Conservation (phyloP, 2,888 invertebrate species). For the Drosophila rellima region DNA sequence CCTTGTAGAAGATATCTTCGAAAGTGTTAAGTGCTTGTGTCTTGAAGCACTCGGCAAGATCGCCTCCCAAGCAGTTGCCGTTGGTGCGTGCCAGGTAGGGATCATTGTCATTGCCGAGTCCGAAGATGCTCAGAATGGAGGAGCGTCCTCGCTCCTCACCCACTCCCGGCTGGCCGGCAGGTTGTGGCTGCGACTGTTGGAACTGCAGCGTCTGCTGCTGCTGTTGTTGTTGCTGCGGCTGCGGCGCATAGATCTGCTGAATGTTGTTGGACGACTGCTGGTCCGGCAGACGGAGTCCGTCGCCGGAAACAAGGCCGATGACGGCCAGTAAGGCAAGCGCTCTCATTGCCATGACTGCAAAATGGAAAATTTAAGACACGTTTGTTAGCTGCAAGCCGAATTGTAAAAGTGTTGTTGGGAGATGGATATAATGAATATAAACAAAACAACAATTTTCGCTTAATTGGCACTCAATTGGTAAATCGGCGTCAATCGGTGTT, state of each 20-base stretch:
- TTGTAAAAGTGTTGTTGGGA: conserved; percentile 12
- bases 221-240: conserved; percentile 69
- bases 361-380: conserved; percentile 59
- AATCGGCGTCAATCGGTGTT: conserved; percentile 50
- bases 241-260: conserved; percentile 69
- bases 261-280: conserved; percentile 78
- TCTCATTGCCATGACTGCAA: conserved; percentile 78
- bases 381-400: conserved; percentile 39
- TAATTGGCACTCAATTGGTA: conserved; percentile 55
- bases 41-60: conserved; percentile 94
- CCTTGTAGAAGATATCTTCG: conserved; percentile 92
- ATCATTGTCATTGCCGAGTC: conserved; percentile 92
- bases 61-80: conserved; percentile 91
- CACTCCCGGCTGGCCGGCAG: conserved; percentile 52
- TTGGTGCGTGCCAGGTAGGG: conserved; percentile 92
- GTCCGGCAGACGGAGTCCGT: conserved; percentile 87
- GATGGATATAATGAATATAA: conserved; percentile 6
- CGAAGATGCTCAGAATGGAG: conserved; percentile 92
- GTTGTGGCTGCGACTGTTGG: conserved; percentile 67
- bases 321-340: conserved; percentile 85
- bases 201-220: conserved; percentile 60
- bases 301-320: conserved; percentile 86
- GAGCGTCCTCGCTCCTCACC: conserved; percentile 87
- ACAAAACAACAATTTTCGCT: conserved; percentile 36
- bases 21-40: conserved; percentile 91